Evolutionary conservation across 2,797 vertebrate genomes (phyloP), one percentile per base, ranked within the genome.

Genomic region (Lindbergichthys nudifrons): DNA sequence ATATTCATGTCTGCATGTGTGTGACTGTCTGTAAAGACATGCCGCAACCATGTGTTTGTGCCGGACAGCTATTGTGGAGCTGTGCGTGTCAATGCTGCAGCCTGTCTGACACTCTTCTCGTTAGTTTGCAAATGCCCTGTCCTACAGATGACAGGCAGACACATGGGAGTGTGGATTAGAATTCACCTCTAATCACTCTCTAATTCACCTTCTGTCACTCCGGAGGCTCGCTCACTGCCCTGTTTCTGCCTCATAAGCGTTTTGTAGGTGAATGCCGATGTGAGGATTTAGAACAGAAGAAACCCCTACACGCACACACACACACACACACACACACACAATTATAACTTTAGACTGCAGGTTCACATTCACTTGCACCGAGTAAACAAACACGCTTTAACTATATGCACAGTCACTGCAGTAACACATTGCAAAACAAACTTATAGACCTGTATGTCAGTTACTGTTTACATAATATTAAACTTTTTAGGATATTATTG

Each of bases 181-280:
- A 92, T 91, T 92, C 87, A 90, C 85, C 87, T 92, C 79, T 88
- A 87, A 89, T 89, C 84, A 84, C 79, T 88, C 79, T 82, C 68
- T 89, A 89, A 89, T 92, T 90, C 90, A 88, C 83, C 89, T 71
- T 84, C 80, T 90, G 89, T 91, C 89, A 87, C 71, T 88, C 85
- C 32, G 36, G 62, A 83, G 63, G 58, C 74, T 82, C 43, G 61
- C 83, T 88, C 80, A 59, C 58, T 47, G 73, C 84, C 50, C 63
- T 19, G 68, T 81, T 91, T 90, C 79, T 88, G 88, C 91, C 71
- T 76, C 83, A 83, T 82, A 89, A 89, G 83, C 83, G 43, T 54
- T 91, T 91, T 77, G 50, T 70, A 77, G 75, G 75, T 76, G 86
- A 88, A 80, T 86, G 87, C 89, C 91, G 89, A 91, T 85, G 83